phyloP scores from a whole-genome alignment of 2,797 vertebrate species.

The Epinephelus malabaricus region DNA sequence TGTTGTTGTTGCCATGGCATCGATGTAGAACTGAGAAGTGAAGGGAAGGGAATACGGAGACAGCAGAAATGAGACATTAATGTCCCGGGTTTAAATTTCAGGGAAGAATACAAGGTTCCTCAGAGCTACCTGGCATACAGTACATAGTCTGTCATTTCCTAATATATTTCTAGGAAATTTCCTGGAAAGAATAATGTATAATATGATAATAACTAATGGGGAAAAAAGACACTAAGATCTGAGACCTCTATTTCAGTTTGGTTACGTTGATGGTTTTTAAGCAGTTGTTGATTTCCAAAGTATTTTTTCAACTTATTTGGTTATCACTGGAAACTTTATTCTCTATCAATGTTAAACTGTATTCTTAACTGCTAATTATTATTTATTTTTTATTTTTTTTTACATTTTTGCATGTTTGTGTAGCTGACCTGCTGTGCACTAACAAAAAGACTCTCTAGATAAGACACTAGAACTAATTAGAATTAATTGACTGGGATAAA shows the following conservation, averaged over 20 bases:
- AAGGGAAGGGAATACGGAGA: neutral
- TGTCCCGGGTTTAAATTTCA: neutral
- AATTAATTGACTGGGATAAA: neutral
- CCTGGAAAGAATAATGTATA: neutral
- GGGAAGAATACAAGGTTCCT: no score
- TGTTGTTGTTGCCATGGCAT: constrained; percentile 69
- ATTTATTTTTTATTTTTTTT: no score
- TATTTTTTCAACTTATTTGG: neutral
- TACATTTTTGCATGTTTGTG: neutral
- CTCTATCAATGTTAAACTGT: neutral
- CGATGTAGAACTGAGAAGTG: constrained; percentile 77
- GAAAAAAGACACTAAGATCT: neutral
- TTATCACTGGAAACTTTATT: neutral
- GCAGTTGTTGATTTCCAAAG: neutral
- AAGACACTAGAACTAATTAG: neutral
- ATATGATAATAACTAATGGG: neutral
- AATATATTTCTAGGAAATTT: neutral
- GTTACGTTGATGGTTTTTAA: neutral
- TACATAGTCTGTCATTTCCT: neutral
- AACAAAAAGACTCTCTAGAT: neutral
- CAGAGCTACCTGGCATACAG: neutral
- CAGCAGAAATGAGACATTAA: neutral
- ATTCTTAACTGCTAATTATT: neutral
- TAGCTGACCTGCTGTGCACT: neutral
- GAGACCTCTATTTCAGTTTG: neutral